Evolutionary conservation across 2,797 vertebrate species (phyloP), one percentile per base, ranked within the genome.

Genomic region (Valencia hispanica): DNA sequence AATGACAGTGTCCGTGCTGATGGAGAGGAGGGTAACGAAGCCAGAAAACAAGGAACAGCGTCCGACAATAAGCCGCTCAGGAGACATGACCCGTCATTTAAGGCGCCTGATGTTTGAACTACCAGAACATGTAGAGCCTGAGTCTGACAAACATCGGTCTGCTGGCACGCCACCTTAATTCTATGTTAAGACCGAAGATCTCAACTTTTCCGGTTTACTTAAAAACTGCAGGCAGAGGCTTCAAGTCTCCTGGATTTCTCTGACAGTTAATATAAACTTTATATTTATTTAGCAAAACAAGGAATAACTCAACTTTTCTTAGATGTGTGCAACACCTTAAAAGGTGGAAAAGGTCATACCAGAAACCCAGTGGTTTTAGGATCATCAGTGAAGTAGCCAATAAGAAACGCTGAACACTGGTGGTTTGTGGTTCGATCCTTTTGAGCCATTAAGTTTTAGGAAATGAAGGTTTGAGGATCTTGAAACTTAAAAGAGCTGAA

Each of bases 91-190:
- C 91, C 84, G 69, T 93, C 82, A 93, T 93, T 93, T 91, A 41
- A 89, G 89, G 92, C 86, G 85, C 86, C 91, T 92, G 78, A 87
- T 87, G 91, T 89, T 91, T 90, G 82, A 89, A 80, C 80, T 79
- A 73, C 83, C 79, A 85, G 77, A 83, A 86, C 87, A 83, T 81
- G 79, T 39, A 75, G 88, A 63, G 87, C 78, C 81, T 50, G 70
- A 70, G 91, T 92, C 89, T 90, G 87, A 92, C 91, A 94, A 93
- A 94, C 93, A 93, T 85, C 14, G 84, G 87, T 91, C 86, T 92
- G 84, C 84, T 88, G 86, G 83, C 83, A 78, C 85, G 85, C 91
- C 84, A 92, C 80, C 80, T 86, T 94, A 92, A 95, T 91, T 92
- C 87, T 84, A 91, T 86, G 92, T 92, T 94, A 77, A 80, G 83